Evolutionary conservation across 2,888 invertebrate genomes (phyloP).

Genomic region (Beris chalybata): DNA sequence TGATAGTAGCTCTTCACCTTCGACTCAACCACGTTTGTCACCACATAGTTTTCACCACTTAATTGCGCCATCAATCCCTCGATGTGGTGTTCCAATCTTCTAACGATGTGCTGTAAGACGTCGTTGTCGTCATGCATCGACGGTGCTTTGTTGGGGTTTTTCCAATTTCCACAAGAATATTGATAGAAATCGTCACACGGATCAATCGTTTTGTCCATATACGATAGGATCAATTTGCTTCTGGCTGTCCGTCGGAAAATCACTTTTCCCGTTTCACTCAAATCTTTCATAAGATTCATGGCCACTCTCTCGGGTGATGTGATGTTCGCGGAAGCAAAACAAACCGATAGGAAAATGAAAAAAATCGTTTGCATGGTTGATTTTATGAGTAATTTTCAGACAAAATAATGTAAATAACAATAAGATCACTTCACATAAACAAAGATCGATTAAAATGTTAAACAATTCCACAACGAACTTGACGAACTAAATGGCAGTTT

Average conservation of each 20-base stretch:
- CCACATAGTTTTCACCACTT: not conserved
- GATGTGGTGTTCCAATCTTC: not conserved
- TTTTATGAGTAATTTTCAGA: too few species aligned
- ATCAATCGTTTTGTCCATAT: conserved; percentile 9
- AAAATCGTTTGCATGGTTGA: too few species aligned
- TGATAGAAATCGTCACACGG: conserved; percentile 14
- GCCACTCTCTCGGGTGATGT: too few species aligned
- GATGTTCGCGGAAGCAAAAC: too few species aligned
- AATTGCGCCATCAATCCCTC: not conserved
- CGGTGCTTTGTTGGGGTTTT: not conserved
- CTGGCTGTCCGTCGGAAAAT: conserved; percentile 9
- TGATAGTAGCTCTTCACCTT: conserved; percentile 3
- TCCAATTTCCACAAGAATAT: conserved; percentile 23
- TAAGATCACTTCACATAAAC: too few species aligned
- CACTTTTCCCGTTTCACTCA: not conserved
- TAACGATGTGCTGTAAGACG: conserved; percentile 2
- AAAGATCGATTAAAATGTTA: too few species aligned
- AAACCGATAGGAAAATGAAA: too few species aligned
- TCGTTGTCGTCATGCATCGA: conserved; percentile 13
- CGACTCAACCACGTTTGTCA: not conserved
- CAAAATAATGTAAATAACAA: too few species aligned
- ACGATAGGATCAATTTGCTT: conserved; percentile 10
- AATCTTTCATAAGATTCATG: too few species aligned
- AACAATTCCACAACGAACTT: too few species aligned
- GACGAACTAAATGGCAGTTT: too few species aligned